phyloP scores from a whole-genome alignment of 2,888 invertebrate species.

The Unio delphinus region DNA sequence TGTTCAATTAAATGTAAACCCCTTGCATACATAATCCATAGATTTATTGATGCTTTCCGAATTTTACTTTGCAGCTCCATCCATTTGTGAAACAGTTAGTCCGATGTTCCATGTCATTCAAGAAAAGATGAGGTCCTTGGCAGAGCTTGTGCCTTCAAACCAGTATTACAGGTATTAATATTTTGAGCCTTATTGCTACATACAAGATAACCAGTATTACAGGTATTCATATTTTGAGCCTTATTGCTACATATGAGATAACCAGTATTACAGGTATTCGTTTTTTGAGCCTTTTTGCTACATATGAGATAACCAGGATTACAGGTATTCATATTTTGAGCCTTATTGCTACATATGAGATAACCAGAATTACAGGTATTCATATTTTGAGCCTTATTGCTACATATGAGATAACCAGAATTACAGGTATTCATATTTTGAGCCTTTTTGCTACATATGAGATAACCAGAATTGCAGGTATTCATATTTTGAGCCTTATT shows the following conservation, averaged over 20 bases:
- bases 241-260: constrained; percentile 46
- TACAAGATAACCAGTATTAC: constrained; percentile 81
- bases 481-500: no score
- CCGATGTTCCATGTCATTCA: constrained; percentile 79
- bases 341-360: no score
- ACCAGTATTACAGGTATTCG: constrained; percentile 81
- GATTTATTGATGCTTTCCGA: not conserved
- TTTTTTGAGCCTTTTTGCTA: not conserved
- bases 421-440: no score
- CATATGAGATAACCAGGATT: constrained; percentile 79
- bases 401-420: no score
- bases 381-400: no score
- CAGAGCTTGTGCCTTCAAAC: constrained; percentile 79
- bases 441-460: no score
- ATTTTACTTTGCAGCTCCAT: constrained; percentile 43
- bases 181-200: not conserved
- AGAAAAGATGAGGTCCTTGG: constrained; percentile 78
- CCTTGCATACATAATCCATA: no score
- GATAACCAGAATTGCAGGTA: no score
- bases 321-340: constrained; percentile 69
- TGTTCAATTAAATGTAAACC: no score
- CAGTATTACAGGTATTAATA: constrained; percentile 80
- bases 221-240: constrained; percentile 48
- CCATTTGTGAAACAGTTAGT: constrained; percentile 73
- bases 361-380: no score